Conservation (phyloP, 2,113 vertebrate genomes). For the Mobula hypostoma region DNA sequence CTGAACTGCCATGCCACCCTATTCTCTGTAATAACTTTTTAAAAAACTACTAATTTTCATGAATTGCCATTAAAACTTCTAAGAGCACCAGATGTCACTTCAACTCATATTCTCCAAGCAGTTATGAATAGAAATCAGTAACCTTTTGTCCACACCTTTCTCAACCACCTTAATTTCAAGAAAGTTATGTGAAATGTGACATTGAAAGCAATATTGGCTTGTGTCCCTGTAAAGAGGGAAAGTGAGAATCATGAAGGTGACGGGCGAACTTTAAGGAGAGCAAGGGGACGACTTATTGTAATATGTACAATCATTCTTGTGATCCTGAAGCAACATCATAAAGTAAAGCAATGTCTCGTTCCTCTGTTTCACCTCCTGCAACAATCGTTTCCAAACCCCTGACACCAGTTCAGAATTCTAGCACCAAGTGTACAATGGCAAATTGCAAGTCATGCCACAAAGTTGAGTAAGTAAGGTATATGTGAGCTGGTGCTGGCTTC, state of each 20-base stretch:
- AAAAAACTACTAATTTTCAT: too few relatives aligned
- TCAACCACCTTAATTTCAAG: not conserved
- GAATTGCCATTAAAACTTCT: not conserved
- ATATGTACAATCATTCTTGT: too few relatives aligned
- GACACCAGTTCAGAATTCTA: not conserved
- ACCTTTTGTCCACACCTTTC: not conserved
- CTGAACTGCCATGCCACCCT: not conserved
- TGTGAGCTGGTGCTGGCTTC: not conserved
- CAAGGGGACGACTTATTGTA: too few relatives aligned
- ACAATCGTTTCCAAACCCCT: too few relatives aligned
- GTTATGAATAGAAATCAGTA: not conserved
- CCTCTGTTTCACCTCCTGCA: not conserved
- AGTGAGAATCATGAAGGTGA: not conserved
- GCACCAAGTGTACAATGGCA: too few relatives aligned
- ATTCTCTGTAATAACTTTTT: not conserved
- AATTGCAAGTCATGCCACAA: not conserved
- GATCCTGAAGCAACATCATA: not conserved
- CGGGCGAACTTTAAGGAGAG: not conserved
- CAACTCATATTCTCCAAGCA: not conserved
- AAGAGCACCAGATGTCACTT: not conserved
- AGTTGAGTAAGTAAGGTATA: not conserved
- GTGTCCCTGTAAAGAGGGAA: not conserved
- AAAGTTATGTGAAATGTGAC: not conserved
- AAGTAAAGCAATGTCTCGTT: not conserved
- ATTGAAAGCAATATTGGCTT: not conserved